Evolutionary conservation across 2,113 vertebrate species (phyloP).

Genomic region (Verasper variegatus): DNA sequence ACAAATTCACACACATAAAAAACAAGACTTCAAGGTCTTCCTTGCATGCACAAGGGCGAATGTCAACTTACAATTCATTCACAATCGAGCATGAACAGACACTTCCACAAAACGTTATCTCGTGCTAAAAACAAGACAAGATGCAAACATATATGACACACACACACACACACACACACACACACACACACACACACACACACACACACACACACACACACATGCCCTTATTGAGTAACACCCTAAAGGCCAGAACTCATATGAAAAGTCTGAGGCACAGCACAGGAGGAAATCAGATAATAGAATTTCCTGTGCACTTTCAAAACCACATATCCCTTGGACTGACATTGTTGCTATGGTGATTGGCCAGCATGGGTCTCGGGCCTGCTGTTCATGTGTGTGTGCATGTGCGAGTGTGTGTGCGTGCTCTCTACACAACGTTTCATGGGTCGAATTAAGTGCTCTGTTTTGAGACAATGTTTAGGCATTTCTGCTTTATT

Average conservation of each 20-base stretch:
- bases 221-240: constrained; percentile 20
- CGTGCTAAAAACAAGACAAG: constrained; percentile 31
- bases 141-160: not conserved
- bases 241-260: constrained; percentile 43
- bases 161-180: not conserved
- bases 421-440: constrained; percentile 13
- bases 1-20: not conserved
- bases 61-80: constrained; percentile 13
- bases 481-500: constrained; percentile 50
- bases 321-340: constrained; percentile 42
- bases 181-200: not conserved
- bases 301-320: constrained; percentile 55
- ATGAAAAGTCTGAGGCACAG: constrained; percentile 38
- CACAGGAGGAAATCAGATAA: constrained; percentile 60
- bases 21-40: not conserved
- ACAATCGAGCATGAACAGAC: constrained; percentile 11
- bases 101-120: not conserved
- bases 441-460: constrained; percentile 21
- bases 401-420: constrained; percentile 1
- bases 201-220: not conserved
- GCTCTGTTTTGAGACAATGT: constrained; percentile 26
- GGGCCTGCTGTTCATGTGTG: not conserved
- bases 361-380: constrained; percentile 41
- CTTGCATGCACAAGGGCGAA: not conserved
- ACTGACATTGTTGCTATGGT: constrained; percentile 62